phyloP scores from a whole-genome alignment of 2,113 vertebrate genomes.

The Albula goreensis region DNA sequence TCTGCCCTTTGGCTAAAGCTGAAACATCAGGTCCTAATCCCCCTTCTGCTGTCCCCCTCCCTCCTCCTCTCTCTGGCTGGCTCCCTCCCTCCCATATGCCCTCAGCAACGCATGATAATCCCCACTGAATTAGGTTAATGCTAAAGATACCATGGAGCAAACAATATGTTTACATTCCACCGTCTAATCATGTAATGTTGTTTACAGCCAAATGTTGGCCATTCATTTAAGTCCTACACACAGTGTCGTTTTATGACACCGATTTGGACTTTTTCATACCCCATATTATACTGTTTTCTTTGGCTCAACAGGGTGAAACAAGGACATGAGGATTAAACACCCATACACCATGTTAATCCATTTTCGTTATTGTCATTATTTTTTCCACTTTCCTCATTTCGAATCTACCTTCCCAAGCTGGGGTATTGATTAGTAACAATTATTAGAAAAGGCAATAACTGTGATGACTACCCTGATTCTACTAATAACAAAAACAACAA shows the following conservation, averaged over 20 bases:
- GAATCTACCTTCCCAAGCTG: not conserved
- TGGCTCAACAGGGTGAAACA: conserved; percentile 30
- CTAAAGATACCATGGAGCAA: conserved; percentile 29
- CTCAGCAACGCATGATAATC: conserved; percentile 25
- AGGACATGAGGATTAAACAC: conserved; percentile 7
- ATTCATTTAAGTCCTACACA: conserved; percentile 30
- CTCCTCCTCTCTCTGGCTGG: not conserved
- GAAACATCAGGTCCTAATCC: conserved; percentile 3
- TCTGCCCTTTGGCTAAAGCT: not conserved
- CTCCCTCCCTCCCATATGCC: not conserved
- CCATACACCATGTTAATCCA: not conserved
- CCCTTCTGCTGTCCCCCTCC: not conserved
- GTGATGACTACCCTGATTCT: not conserved
- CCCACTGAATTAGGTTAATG: conserved; percentile 41
- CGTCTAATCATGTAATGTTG: conserved; percentile 18
- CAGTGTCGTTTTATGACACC: conserved; percentile 39
- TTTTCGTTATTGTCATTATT: not conserved
- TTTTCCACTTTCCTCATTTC: not conserved
- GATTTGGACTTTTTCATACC: conserved; percentile 36
- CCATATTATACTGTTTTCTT: conserved; percentile 12
- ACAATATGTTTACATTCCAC: conserved; percentile 29
- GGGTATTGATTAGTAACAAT: not conserved
- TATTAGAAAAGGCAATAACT: not conserved
- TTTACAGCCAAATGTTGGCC: conserved; percentile 8
- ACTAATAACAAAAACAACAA: not conserved